These are phyloP conservation scores for Gasterosteus nipponicus DNA, from an alignment of 2,113 vertebrate species.

Conservation along the genomic window DNA sequence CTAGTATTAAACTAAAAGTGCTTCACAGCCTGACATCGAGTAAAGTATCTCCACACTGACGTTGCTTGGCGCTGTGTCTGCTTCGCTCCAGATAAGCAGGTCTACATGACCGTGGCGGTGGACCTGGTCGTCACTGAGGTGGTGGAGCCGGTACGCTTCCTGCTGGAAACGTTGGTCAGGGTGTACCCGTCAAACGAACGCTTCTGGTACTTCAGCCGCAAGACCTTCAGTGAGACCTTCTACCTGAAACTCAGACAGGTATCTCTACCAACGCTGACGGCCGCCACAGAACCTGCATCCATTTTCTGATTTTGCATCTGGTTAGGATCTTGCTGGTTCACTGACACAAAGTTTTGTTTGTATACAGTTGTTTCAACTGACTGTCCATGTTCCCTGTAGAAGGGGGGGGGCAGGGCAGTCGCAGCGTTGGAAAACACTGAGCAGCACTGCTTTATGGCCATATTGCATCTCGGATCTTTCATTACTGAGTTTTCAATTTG, in stretches of 20 bases:
- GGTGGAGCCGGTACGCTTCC: constrained; percentile 92
- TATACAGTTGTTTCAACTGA: neutral
- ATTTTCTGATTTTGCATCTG: neutral
- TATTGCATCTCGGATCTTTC: too few relatives aligned
- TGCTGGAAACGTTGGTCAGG: constrained; percentile 90
- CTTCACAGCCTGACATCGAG: neutral
- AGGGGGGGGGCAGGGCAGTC: too few relatives aligned
- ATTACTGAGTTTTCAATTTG: too few relatives aligned
- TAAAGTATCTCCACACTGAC: neutral
- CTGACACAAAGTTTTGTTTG: neutral
- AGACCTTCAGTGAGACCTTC: constrained; percentile 95
- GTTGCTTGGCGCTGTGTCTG: neutral
- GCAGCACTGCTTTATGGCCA: too few relatives aligned
- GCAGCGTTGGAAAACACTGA: too few relatives aligned
- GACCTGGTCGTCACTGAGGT: constrained; percentile 97
- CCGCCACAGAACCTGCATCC: neutral
- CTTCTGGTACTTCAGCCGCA: constrained; percentile 99
- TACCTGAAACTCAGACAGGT: constrained; percentile 96
- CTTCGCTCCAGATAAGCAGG: constrained; percentile 87
- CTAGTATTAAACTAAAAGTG: neutral
- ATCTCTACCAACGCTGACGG: constrained; percentile 28
- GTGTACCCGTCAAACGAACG: constrained; percentile 95
- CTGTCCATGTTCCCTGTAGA: too few relatives aligned
- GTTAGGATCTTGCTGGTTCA: neutral
- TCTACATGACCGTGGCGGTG: constrained; percentile 95